Evolutionary conservation across 30 jellyfish, hydroid and myxozoan genomes (phyloP), one percentile per base, ranked within the genome.

Genomic region (Sanderia malayensis): DNA sequence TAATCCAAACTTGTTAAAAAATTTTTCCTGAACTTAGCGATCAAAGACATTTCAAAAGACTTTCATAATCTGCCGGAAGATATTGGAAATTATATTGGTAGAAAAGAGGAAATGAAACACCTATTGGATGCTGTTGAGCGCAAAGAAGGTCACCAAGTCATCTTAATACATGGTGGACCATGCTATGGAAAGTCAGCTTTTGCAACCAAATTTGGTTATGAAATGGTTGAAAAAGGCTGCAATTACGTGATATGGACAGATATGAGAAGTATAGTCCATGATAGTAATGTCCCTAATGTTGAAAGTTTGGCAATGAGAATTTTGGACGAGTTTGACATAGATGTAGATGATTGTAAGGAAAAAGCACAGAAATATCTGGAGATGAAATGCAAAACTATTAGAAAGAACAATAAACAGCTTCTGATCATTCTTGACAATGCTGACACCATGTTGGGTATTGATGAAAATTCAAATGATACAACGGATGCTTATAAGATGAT

Each of bases 131-230:
- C 33, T 28, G 70, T 15, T n/a, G 21, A 58, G 15, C 20, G 24
- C 33, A 17, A 20, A 22, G 70, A 31, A 24, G 20, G 17, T 18
- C 18, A 20, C 30, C 1, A 21, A n/a, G 24, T 58, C 33, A 58
- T 58, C n/a, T n/a, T n/a, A 15, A 58, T 58, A 18, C 70, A 58
- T 6, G 70, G 70, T 0, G 70, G 70, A 21, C 44, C 70, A 58
- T 58, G 70, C 46, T 58, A 22, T 58, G 70, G 70, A 58, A 58
- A 58, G 70, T 58, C 70, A 58, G 30, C 70, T 33, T 58, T 58
- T 10, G 70, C 70, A 6, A 58, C 33, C 24, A 58, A 24, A 24
- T 28, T 58, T 13, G 70, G 70, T 30, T 31, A 58, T 58, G 70
- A 58, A 20, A 58, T 58, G 70, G 33, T 15, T 18, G 15, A 21